Evolutionary conservation across 2,797 vertebrate genomes (phyloP).

Genomic region (Hydrophis major): DNA sequence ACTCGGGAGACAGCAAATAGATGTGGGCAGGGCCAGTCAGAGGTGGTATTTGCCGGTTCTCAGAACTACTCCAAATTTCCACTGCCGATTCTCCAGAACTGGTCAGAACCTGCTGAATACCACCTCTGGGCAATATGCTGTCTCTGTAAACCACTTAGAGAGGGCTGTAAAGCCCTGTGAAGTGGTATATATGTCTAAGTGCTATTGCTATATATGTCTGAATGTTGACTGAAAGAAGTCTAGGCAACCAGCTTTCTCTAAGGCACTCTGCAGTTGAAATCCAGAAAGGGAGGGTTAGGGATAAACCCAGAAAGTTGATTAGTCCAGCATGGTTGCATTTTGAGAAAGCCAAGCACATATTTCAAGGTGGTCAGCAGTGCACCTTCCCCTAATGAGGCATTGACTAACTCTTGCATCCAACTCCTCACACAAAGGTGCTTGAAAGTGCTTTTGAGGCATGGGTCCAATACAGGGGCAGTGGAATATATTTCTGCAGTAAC

Average conservation of each 20-base stretch:
- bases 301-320: neutral
- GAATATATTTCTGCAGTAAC: neutral
- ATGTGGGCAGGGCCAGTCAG: too few relatives aligned
- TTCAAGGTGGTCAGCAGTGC: neutral
- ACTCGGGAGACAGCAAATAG: too few relatives aligned
- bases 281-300: neutral
- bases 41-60: too few relatives aligned
- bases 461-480: neutral
- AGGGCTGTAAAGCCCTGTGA: too few relatives aligned
- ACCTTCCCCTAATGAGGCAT: neutral
- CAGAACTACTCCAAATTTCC: too few relatives aligned
- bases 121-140: too few relatives aligned
- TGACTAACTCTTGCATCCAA: neutral
- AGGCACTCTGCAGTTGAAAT: neutral
- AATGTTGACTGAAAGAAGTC: neutral
- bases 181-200: too few relatives aligned
- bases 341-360: neutral
- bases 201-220: neutral
- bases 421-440: neutral
- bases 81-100: too few relatives aligned
- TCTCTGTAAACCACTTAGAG: too few relatives aligned
- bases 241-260: neutral
- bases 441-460: neutral
- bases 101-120: too few relatives aligned
- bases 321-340: neutral